Conservation (phyloP, 2,888 invertebrate species). For the Cremastinae sp. region DNA sequence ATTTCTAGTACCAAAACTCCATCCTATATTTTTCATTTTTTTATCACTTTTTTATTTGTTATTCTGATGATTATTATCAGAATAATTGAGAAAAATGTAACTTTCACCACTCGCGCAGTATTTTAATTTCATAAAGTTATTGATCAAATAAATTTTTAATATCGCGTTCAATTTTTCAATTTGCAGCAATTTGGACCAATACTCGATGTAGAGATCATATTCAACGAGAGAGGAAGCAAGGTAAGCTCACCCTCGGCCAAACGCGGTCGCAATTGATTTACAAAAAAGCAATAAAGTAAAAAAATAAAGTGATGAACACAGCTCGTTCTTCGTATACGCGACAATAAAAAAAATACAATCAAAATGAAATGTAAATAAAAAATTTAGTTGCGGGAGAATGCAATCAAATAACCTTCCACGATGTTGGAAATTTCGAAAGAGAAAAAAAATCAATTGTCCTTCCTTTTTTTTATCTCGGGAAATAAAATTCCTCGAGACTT, state of each 20-base stretch:
- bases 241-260: constrained; percentile 84
- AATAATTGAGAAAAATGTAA: no score
- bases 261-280: constrained; percentile 28
- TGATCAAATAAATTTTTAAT: not conserved
- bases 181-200: constrained; percentile 98
- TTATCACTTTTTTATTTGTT: no score
- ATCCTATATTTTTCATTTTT: no score
- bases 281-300: constrained; percentile 7
- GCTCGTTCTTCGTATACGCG: constrained; percentile 27
- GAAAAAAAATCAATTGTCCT: not conserved
- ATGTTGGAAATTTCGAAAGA: not conserved
- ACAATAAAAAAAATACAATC: constrained; percentile 14
- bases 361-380: no score
- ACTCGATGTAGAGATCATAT: constrained; percentile 99
- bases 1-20: no score
- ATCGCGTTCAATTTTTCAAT: constrained; percentile 1
- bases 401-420: not conserved
- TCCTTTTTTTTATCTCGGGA: not conserved
- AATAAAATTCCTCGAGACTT: no score
- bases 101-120: no score
- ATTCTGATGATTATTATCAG: no score
- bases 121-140: no score
- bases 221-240: constrained; percentile 99
- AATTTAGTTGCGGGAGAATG: no score
- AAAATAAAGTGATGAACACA: not conserved